Percentiles rank a stretch among this genome's conserved stretches.
These are phyloP conservation scores for Strigamia transsilvanica DNA, from an alignment of 2,888 invertebrate genomes.

Conservation along the genomic window DNA sequence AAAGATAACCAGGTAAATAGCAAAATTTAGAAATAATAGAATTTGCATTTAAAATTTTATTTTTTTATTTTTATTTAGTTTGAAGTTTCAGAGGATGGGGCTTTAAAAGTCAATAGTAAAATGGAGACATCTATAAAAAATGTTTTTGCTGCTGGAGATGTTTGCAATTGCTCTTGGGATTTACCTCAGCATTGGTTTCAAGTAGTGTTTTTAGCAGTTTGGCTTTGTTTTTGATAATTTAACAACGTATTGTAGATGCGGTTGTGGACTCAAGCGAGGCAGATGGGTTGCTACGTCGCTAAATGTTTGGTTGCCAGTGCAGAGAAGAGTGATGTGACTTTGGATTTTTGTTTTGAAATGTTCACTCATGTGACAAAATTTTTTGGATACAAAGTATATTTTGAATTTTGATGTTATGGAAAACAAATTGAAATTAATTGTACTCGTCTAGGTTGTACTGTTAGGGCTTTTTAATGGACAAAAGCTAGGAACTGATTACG, in stretches of 20 bases:
- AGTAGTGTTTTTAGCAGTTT: conserved; percentile 58
- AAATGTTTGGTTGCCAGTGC: conserved; percentile 76
- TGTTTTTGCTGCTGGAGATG: conserved; percentile 96
- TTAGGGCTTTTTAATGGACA: conserved; percentile 94
- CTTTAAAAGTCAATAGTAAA: conserved; percentile 82
- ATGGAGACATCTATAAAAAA: conserved; percentile 81
- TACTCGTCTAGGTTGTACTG: conserved; percentile 72
- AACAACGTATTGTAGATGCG: conserved; percentile 73
- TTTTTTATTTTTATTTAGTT: conserved; percentile 55
- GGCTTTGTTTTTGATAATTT: neutral
- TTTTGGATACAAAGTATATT: conserved; percentile 83
- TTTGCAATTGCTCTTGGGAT: conserved; percentile 83
- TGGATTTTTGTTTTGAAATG: conserved; percentile 95
- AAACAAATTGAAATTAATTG: neutral
- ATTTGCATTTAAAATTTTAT: neutral
- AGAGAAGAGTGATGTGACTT: conserved; percentile 57
- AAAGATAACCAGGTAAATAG: conserved; percentile 57
- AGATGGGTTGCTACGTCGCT: conserved; percentile 95
- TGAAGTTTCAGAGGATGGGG: conserved; percentile 73
- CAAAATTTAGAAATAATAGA: neutral
- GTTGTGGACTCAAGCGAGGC: conserved; percentile 97
- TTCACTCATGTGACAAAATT: conserved; percentile 96
- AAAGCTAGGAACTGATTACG: conserved; percentile 79
- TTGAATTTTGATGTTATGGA: neutral
- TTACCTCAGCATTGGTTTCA: conserved; percentile 81